Conservation (phyloP, 2,888 invertebrate species). For the Myopa testacea region DNA sequence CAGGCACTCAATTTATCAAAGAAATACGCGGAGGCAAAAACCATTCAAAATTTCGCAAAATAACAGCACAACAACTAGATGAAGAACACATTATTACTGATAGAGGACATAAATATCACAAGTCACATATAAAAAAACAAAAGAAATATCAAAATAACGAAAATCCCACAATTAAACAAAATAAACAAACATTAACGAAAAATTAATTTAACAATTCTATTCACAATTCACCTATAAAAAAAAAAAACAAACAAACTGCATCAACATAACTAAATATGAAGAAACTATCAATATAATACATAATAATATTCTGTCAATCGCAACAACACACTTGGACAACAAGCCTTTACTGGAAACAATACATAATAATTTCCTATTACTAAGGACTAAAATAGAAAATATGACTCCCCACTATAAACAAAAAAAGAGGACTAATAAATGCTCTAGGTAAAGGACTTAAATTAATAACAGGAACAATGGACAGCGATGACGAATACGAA, state of each 20-base stretch:
- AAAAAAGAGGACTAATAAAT: constrained; percentile 42
- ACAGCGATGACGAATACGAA: too few species aligned
- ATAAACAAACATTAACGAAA: not conserved
- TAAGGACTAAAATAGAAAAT: constrained; percentile 38
- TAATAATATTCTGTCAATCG: constrained; percentile 35
- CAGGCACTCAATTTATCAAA: constrained; percentile 39
- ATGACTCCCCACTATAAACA: constrained; percentile 40
- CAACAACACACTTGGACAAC: constrained; percentile 28
- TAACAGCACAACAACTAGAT: constrained; percentile 38
- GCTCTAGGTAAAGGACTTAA: constrained; percentile 45
- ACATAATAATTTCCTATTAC: constrained; percentile 38
- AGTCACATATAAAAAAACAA: constrained; percentile 42
- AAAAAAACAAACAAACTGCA: too few species aligned
- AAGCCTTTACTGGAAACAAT: constrained; percentile 37
- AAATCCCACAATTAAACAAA: too few species aligned
- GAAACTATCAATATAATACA: constrained; percentile 37
- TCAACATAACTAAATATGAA: constrained; percentile 43
- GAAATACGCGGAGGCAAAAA: constrained; percentile 45
- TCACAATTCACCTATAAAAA: too few species aligned
- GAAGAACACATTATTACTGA: constrained; percentile 40
- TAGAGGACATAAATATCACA: constrained; percentile 46
- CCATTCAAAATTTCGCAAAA: constrained; percentile 46
- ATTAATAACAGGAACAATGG: constrained; percentile 45
- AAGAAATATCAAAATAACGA: not conserved
- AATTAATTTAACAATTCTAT: not conserved